Base-by-base conservation (phyloP, 2,888 invertebrate species). In the Spatulosminthurus flaviceps region DNA sequence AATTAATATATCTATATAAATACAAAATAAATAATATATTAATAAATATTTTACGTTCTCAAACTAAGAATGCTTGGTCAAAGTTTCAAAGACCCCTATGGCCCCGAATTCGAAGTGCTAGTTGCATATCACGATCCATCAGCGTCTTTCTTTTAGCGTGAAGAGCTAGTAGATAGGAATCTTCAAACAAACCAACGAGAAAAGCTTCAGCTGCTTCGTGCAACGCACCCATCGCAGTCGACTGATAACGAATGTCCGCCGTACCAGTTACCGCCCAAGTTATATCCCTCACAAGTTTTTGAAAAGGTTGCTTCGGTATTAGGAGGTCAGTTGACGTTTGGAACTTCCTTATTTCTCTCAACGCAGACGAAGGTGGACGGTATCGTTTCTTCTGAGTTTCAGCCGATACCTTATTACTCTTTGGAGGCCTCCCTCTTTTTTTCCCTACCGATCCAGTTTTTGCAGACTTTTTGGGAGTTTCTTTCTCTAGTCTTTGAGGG, bases 251-350 rank as follows among this genome's bases (percentile, higher is more conserved):
- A 1, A 74, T 1, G 16, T 74, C 60, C 19, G n/a, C 1, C 1
- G 1, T 11, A 16, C 60, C 61, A 19, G 74, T 60, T 1, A 66
- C 9, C 7, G 19, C 0, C 1, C 21, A 24, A 16, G 60, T 42
- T 0, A 67, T 41, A 7, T 64, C 34, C 26, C 76, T 26, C 26
- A 64, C 41, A 1, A 66, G 16, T 4, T 66, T 29, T n/a, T 76
- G 76, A 22, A 76, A 66, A 1, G 76, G 67, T 9, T 41, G 7
- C 41, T 66, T 76, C n/a, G 76, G 76, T 9, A 76, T 66, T 5
- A 76, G 42, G 1, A 76, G 19, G n/a, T 76, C 42, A 1, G 24
- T 24, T 21, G 66, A 41, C 2, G 11, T 1, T 76, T 76, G 76
- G 22, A 34, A 76, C 26, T 66, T 64, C 24, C 76, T 29, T 9